phyloP scores from a whole-genome alignment of 2,113 vertebrate genomes.

The Scortum barcoo region DNA sequence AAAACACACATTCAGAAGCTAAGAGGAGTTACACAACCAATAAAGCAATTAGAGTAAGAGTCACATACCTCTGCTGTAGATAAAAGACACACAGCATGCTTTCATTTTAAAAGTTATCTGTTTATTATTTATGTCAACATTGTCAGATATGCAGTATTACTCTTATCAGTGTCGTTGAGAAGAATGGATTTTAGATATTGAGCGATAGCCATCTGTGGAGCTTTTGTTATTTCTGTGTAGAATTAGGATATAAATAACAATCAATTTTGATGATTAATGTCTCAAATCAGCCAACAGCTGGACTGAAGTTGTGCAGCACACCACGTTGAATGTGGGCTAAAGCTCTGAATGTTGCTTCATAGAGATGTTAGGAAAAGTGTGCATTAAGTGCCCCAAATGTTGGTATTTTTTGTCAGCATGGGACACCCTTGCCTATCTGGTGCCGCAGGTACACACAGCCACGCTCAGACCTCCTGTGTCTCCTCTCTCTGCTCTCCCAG shows the following conservation, averaged over 20 bases:
- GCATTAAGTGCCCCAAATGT: neutral
- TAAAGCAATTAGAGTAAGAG: neutral
- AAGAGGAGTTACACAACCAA: neutral
- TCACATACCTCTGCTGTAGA: neutral
- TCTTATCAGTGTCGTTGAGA: neutral
- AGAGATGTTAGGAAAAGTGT: neutral
- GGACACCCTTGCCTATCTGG: neutral
- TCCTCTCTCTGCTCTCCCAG: constrained; percentile 49
- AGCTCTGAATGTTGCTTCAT: neutral
- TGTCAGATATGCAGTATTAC: neutral
- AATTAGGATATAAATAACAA: too few relatives aligned
- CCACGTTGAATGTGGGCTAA: neutral
- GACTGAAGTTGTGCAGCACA: neutral
- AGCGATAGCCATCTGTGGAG: too few relatives aligned
- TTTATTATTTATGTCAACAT: neutral
- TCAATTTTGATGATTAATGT: too few relatives aligned
- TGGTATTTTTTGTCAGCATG: neutral
- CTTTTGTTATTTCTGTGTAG: too few relatives aligned
- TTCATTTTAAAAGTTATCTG: neutral
- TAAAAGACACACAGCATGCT: neutral
- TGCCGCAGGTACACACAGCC: too few relatives aligned
- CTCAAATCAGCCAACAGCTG: neutral
- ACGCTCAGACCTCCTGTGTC: neutral
- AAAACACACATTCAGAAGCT: too few relatives aligned
- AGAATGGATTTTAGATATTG: neutral